A percentile compares a stretch with the other conserved stretches of the same genome.
These are phyloP conservation scores for Lethenteron camtschaticum DNA, from an alignment of 2,113 vertebrate genomes.

Conservation along the genomic window DNA sequence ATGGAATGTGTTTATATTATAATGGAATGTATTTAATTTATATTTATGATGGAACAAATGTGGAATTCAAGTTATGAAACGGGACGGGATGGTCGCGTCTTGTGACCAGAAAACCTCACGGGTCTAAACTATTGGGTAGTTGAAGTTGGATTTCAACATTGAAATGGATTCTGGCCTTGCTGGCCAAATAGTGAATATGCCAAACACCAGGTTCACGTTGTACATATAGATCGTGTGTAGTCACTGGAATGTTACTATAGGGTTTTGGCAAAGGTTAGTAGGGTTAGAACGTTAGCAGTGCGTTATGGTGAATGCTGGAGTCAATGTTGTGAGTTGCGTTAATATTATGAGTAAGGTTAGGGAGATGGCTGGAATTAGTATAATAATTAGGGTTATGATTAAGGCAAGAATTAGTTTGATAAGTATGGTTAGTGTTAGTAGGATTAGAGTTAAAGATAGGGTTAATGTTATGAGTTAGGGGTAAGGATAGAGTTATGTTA, in stretches of 20 bases:
- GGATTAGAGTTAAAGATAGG: slow-evolving; percentile 4
- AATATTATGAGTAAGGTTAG: slow-evolving; percentile 3
- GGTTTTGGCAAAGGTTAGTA: neutral
- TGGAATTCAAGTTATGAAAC: no score
- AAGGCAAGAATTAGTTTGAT: neutral
- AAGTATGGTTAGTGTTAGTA: neutral
- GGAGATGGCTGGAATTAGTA: neutral
- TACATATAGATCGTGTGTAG: no score
- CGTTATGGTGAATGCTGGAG: neutral
- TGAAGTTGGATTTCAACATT: no score
- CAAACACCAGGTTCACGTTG: no score
- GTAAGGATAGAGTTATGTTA: neutral
- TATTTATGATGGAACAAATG: no score
- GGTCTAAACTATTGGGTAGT: no score
- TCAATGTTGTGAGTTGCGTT: neutral
- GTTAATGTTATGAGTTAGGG: neutral
- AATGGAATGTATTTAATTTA: no score
- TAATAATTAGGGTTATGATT: neutral
- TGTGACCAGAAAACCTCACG: no score
- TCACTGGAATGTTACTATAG: neutral
- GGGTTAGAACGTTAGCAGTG: neutral
- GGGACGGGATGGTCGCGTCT: no score
- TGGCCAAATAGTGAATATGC: no score
- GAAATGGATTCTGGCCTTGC: no score
- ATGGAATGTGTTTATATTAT: no score